A percentile compares a stretch with the other conserved stretches of the same genome.
Evolutionary conservation across 2,888 invertebrate species (phyloP).

Genomic region (Netelia inedita): DNA sequence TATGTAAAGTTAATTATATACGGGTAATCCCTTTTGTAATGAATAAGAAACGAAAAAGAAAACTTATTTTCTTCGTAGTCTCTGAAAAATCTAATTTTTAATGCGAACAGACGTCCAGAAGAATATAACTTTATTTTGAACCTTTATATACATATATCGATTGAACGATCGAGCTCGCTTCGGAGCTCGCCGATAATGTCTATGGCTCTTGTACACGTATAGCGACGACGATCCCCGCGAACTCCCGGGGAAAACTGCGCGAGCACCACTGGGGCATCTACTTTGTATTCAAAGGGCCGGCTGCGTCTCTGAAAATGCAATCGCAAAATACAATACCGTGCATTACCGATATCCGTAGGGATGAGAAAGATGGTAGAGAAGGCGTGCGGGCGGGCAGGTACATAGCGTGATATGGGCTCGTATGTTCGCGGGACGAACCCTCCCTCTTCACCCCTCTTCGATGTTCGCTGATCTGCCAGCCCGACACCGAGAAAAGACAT

Average conservation of each 20-base stretch:
- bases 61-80: background rate
- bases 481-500: conserved; percentile 76
- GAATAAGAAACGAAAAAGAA: background rate
- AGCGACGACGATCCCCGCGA: conserved; percentile 30
- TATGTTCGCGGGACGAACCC: conserved; percentile 31
- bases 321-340: conserved; percentile 84
- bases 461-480: conserved; percentile 42
- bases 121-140: conserved; percentile 40
- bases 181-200: conserved; percentile 30
- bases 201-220: background rate
- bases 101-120: background rate
- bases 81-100: conserved; percentile 16
- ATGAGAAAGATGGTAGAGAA: conserved; percentile 22
- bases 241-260: conserved; percentile 41
- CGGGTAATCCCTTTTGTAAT: background rate
- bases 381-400: conserved; percentile 1
- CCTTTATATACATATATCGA: conserved; percentile 22
- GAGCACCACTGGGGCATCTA: conserved; percentile 68
- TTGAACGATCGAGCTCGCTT: conserved; percentile 39
- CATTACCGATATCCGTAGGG: conserved; percentile 80
- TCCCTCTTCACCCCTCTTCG: conserved; percentile 56
- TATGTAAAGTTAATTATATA: background rate
- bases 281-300: conserved; percentile 84
- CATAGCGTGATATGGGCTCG: conserved; percentile 20
- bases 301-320: conserved; percentile 84